Evolutionary conservation across 64 coral and sea anemone genomes (phyloP).

Genomic region (Montipora capricornis): DNA sequence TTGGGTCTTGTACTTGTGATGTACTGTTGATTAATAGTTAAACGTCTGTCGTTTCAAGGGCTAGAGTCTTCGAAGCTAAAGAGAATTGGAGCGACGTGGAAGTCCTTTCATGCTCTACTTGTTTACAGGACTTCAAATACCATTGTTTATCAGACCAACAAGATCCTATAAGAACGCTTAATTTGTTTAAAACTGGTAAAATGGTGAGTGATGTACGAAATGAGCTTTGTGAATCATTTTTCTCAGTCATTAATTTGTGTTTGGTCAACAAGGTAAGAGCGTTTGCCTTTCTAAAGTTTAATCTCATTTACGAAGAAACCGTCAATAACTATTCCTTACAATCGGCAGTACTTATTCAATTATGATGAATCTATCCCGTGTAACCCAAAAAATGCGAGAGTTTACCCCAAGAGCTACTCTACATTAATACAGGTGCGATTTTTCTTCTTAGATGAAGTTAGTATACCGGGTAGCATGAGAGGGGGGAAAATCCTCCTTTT

Average conservation of each 20-base stretch:
- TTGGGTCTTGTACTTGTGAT: not conserved
- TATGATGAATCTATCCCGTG: not conserved
- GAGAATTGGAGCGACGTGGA: not conserved
- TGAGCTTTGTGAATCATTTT: not conserved
- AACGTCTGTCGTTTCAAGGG: not conserved
- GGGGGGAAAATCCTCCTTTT: no score
- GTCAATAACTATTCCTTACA: not conserved
- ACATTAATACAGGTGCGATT: not conserved
- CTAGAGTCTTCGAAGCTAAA: not conserved
- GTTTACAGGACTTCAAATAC: not conserved
- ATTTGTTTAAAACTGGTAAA: not conserved
- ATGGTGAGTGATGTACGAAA: not conserved
- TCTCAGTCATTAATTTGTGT: not conserved
- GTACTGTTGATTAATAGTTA: not conserved
- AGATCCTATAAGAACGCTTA: not conserved
- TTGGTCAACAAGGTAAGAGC: not conserved
- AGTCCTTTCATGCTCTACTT: not conserved
- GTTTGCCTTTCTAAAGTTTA: not conserved
- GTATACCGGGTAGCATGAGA: no score
- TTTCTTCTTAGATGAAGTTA: no score
- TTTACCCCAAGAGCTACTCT: not conserved
- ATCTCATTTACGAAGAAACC: slow-evolving; percentile 2
- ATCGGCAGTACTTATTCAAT: slow-evolving; percentile 34
- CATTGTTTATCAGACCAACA: not conserved
- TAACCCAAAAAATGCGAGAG: not conserved